Evolutionary conservation across 1,140 invertebrate species (phyloP), one percentile per base, ranked within the genome.

Genomic region (Nixonia krombeini): DNA sequence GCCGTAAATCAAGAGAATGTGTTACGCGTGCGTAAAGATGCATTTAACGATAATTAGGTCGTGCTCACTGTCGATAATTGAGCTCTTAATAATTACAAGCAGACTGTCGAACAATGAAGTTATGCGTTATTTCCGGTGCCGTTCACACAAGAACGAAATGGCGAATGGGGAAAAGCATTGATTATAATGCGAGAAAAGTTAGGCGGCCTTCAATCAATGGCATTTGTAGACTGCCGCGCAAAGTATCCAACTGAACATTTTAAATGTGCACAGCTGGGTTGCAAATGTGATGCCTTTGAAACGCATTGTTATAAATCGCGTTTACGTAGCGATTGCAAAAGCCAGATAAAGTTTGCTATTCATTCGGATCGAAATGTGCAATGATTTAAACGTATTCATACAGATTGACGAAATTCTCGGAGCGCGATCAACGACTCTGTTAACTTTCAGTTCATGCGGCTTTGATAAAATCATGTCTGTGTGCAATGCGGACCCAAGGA

Each of bases 1-100:
- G 7, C 35, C 21, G 21, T 44, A 26, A 55, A 41, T 31, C 21
- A 28, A 16, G 17, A 13, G 41, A 23, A 52, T 37, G 17, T 0
- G 31, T 58, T 42, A 70, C 45, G 56, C 49, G 17, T 52, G 51
- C 47, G 66, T 64, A 42, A 70, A 59, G 55, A 61, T 17, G 46
- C 50, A 15, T 40, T 51, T 26, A 42, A 47, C 40, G 15, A 25
- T 70, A 64, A 70, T 70, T 70, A 70, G 55, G 55, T 62, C 47
- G 40, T 35, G 41, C 13, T 35, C 42, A 37, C 57, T 61, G 52
- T 65, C 56, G 61, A 61, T 65, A 65, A 64, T 65, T 64, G 51
- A 52, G 56, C 46, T 52, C n/a, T 29, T 16, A 53, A 51, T 58
- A 58, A 69, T 62, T 68, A 47, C 41, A n/a, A 16, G 29, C 51